Conservation (phyloP, 2,113 vertebrate species). For the Nestor notabilis region DNA sequence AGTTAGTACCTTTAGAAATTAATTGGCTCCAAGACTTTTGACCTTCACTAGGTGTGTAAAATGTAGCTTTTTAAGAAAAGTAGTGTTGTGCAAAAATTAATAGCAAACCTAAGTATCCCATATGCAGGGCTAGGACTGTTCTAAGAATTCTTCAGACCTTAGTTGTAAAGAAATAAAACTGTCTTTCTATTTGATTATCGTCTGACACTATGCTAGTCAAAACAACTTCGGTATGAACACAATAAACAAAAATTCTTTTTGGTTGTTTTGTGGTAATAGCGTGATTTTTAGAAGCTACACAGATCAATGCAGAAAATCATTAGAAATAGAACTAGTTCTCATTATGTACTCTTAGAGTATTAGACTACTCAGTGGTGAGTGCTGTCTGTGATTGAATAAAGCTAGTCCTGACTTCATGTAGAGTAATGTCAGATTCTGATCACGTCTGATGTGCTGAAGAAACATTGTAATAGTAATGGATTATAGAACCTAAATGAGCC, state of each 20-base stretch:
- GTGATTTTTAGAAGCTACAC: neutral
- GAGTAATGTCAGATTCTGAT: neutral
- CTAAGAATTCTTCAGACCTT: neutral
- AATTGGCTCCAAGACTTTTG: neutral
- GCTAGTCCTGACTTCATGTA: neutral
- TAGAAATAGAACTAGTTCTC: neutral
- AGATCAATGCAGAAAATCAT: neutral
- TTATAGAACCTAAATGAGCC: neutral
- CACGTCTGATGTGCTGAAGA: neutral
- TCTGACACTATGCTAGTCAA: neutral
- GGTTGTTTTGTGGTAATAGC: neutral
- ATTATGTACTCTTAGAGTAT: neutral
- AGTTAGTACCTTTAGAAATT: neutral
- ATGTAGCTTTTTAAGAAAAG: neutral
- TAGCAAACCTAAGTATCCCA: fast-evolving
- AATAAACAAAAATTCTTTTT: neutral
- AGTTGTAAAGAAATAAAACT: neutral
- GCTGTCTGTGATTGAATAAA: neutral
- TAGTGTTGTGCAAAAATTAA: neutral
- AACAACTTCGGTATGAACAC: neutral
- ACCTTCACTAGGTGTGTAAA: neutral
- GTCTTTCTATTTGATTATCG: neutral
- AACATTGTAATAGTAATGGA: neutral
- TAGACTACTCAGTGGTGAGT: neutral
- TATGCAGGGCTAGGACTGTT: neutral